Evolutionary conservation across 2,888 invertebrate species (phyloP), one percentile per base, ranked within the genome.

Genomic region (Meghimatium bilineatum): DNA sequence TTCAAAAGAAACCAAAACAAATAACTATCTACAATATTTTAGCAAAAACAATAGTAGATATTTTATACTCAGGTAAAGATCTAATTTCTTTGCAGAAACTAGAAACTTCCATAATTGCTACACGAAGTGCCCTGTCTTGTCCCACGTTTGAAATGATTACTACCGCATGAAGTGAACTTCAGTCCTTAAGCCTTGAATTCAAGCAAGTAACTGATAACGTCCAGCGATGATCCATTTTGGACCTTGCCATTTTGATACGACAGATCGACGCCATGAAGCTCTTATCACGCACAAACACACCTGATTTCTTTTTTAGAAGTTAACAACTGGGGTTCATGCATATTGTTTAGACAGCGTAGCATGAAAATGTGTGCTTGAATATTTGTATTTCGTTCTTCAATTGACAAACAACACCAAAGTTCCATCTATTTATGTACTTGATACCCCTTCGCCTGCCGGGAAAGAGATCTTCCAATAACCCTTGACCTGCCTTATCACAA

Each of bases 381-480:
- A 34, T 52, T 74, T 72, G 72, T n/a, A 72, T 49, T 44, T 49
- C 38, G 44, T 72, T n/a, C n/a, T 72, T 14, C n/a, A 38, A 44
- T 44, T n/a, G n/a, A 12, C 17, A 49, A 72, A 44, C 17, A 72
- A 72, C 44, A 44, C 12, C 17, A 12, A 52, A 74, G 74, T 74
- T 74, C 74, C 52, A 74, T 20, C 74, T 74, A 74, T 29, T 20
- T 52, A 23, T 12, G 29, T 49, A 74, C 74, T 74, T 74, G 74
- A 74, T 52, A 74, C 74, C 74, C 74, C 74, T n/a, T 52, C 49
- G 32, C 74, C 32, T 74, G 74, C 74, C 52, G 74, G 17, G 49
- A 74, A 74, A 74, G 74, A 74, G 74, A 74, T 74, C 74, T 74
- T 74, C 74, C 74, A 74, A 52, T 32, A 52, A 52, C 74, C 49